Evolutionary conservation across 2,113 vertebrate species (phyloP).

Genomic region (Mobula hypostoma): DNA sequence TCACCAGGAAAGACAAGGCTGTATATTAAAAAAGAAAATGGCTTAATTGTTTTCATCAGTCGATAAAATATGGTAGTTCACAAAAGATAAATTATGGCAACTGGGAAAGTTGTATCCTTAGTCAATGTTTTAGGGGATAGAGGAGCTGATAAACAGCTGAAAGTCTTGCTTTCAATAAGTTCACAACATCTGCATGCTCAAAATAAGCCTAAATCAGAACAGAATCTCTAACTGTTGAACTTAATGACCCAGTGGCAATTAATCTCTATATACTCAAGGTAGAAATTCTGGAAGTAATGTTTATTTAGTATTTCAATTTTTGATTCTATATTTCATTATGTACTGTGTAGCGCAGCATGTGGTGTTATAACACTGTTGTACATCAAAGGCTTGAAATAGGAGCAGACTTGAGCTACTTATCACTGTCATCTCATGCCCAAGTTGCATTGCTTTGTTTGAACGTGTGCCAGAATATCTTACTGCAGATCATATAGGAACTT

Average conservation of each 20-base stretch:
- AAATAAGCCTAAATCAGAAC: not conserved
- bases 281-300: not conserved
- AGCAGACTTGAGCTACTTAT: not conserved
- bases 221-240: not conserved
- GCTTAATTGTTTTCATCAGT: not conserved
- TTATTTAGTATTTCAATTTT: not conserved
- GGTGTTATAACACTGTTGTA: not conserved
- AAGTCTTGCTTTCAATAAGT: not conserved
- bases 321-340: not conserved
- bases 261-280: not conserved
- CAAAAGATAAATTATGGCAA: not conserved
- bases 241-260: not conserved
- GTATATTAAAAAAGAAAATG: not conserved
- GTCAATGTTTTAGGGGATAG: not conserved
- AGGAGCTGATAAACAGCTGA: not conserved
- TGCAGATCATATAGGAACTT: not conserved
- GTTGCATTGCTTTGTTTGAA: not conserved
- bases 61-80: not conserved
- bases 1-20: not conserved
- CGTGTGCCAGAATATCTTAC: not conserved
- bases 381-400: constrained; percentile 13
- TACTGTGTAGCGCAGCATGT: not conserved
- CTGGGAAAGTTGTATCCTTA: not conserved
- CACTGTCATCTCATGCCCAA: not conserved
- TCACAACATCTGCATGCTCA: not conserved